Percentiles rank a stretch among this genome's conserved stretches.
Conservation (phyloP, 1,140 invertebrate species). For the Mercenaria mercenaria region DNA sequence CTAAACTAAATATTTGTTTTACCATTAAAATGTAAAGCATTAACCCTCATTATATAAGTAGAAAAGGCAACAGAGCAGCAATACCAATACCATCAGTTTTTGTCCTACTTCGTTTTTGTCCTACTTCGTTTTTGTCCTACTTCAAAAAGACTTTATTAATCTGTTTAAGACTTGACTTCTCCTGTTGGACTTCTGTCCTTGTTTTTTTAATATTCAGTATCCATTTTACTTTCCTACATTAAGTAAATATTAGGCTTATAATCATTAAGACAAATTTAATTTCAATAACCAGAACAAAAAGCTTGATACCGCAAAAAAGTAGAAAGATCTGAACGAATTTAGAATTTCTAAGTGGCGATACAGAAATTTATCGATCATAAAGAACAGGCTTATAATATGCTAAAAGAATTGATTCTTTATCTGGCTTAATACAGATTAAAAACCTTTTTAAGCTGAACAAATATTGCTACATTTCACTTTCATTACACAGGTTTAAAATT, state of each 20-base stretch:
- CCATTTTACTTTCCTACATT: background rate
- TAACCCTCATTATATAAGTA: too few relatives aligned
- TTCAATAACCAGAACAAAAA: background rate
- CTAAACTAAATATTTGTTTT: too few relatives aligned
- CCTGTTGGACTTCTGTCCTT: too few relatives aligned
- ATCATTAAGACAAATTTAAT: background rate
- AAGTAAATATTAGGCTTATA: background rate
- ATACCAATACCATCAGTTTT: too few relatives aligned
- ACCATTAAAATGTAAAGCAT: too few relatives aligned
- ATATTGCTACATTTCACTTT: background rate
- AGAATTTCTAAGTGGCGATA: background rate
- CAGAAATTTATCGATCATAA: background rate
- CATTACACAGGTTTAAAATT: background rate
- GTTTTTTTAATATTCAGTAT: too few relatives aligned
- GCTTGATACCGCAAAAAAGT: background rate
- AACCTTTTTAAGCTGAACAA: conserved; percentile 1
- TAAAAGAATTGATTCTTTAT: background rate
- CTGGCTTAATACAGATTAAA: background rate
- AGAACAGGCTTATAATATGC: background rate
- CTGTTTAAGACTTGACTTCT: background rate
- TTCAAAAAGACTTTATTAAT: too few relatives aligned
- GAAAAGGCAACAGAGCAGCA: too few relatives aligned
- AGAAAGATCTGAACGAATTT: background rate
- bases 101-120: too few relatives aligned
- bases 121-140: too few relatives aligned